Base-by-base conservation (phyloP, 2,113 vertebrate species). In the Oreotrochilus melanogaster region DNA sequence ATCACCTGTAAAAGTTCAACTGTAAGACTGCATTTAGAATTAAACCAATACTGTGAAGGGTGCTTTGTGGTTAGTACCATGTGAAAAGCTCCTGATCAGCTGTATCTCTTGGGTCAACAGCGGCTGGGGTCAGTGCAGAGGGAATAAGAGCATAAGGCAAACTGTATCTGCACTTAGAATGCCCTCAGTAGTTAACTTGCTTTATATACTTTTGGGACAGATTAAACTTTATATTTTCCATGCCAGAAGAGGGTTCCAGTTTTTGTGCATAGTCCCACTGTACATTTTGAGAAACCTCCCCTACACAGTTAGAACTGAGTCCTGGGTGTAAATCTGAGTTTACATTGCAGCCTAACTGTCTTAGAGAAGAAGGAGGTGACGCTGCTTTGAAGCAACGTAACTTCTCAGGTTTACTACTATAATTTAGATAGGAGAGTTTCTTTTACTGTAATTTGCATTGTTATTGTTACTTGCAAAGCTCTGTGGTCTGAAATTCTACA, bases 401-500 rank as follows among this genome's bases (percentile, higher is more conserved):
- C 31, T 92, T 82, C 61, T 81, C 35, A 90, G 12, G 67, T 94
- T 97, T 92, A 57, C 86, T 89, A 43, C 61, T 86, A 75, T 57
- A 93, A 73, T 33, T 78, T 60, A 22, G 14, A 47, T 58, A 53
- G 61, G 62, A 54, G 72, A 83, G 33, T 61, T 87, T 78, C 58
- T 92, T 95, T 56, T 78, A 54, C 58, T 78, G 4, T 78, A 67
- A 30, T 54, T 85, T 57, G 69, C 45, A n/a, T 61, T 75, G 57
- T 71, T 86, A 42, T 51, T 94, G 56, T 85, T 66, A 51, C 73
- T 90, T 81, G 85, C 60, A 89, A 84, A 95, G 66, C 66, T 50
- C 60, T 61, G 51, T 85, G 7, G 6, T 71, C 64, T 94, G 89
- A 94, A 96, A 95, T 95, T 90, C 88, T 79, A 82, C 39, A 69